These are phyloP conservation scores for Tenualosa ilisha DNA, from an alignment of 2,797 vertebrate genomes.

Conservation along the genomic window DNA sequence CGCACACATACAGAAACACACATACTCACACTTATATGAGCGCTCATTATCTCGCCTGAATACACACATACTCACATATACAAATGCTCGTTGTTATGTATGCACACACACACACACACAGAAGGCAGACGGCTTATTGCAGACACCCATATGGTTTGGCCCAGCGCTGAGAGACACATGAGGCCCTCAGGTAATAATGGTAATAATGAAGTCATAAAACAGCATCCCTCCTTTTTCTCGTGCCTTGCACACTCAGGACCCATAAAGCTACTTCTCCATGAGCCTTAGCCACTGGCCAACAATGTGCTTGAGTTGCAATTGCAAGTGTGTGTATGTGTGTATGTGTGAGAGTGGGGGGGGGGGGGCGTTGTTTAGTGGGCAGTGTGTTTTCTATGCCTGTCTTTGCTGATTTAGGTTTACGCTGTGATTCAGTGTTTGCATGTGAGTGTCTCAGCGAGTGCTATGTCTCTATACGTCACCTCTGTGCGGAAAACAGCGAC, in stretches of 20 bases:
- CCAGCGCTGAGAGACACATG: not conserved
- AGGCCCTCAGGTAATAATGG: not conserved
- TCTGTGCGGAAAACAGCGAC: not conserved
- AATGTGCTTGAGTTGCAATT: constrained; percentile 4
- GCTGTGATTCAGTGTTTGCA: not conserved
- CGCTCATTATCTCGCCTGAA: not conserved
- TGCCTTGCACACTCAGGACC: not conserved
- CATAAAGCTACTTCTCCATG: not conserved
- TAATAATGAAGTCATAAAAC: constrained; percentile 20
- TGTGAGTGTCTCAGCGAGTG: not conserved
- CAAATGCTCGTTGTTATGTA: not conserved
- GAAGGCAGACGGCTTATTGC: not conserved
- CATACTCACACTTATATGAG: too few species aligned
- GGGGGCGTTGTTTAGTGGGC: not conserved
- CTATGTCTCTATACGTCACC: not conserved
- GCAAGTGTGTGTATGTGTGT: not conserved
- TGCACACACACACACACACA: not conserved
- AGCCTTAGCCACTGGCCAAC: not conserved
- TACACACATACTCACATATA: not conserved
- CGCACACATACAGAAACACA: not conserved
- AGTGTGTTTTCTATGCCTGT: constrained; percentile 1
- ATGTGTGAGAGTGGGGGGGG: not conserved
- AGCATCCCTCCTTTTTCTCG: not conserved
- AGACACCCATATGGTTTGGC: not conserved
- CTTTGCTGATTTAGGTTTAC: not conserved